Base-by-base conservation (phyloP, 2,888 invertebrate genomes). In the Philhelius pedissequus region DNA sequence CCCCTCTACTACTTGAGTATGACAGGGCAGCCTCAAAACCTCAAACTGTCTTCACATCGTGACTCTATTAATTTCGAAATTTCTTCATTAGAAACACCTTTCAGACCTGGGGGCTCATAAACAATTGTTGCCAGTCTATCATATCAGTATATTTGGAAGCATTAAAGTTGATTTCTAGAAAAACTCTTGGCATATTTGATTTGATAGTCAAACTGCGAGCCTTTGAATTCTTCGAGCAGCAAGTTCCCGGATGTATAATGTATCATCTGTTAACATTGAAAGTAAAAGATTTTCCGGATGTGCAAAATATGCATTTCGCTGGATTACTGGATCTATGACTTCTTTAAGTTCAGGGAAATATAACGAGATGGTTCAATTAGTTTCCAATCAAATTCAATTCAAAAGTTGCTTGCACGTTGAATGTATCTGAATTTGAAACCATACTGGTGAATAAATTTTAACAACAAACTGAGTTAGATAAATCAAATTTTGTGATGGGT, bases 271-370 rank as follows among this genome's bases (percentile, higher is more conserved):
- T n/a, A n/a, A n/a, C n/a, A n/a, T n/a, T n/a, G n/a, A n/a, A n/a
- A n/a, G n/a, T n/a, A n/a, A n/a, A n/a, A n/a, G n/a, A n/a, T n/a
- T n/a, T n/a, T n/a, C n/a, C n/a, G n/a, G n/a, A n/a, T 52, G 48
- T 32, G 32, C 64, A 64, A 64, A 64, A n/a, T n/a, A n/a, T n/a
- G n/a, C n/a, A n/a, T n/a, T n/a, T n/a, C n/a, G n/a, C n/a, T n/a
- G 32, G n/a, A 66, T 66, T 15, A 66, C 66, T n/a, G 22, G 38
- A 35, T 58, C 35, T 38, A 56, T 35, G n/a, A 35, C 58, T 38
- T 35, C n/a, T 7, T 35, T 56, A 4, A 56, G 35, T 56, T 18
- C 35, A 35, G 30, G 30, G 20, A 54, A 32, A 54, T 11, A 56
- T 20, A n/a, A 56, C 56, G 56, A 18, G 35, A 56, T 5, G 9